These are phyloP conservation scores for Babyrousa celebensis DNA, from an alignment of 2,797 vertebrate species.

Conservation along the genomic window DNA sequence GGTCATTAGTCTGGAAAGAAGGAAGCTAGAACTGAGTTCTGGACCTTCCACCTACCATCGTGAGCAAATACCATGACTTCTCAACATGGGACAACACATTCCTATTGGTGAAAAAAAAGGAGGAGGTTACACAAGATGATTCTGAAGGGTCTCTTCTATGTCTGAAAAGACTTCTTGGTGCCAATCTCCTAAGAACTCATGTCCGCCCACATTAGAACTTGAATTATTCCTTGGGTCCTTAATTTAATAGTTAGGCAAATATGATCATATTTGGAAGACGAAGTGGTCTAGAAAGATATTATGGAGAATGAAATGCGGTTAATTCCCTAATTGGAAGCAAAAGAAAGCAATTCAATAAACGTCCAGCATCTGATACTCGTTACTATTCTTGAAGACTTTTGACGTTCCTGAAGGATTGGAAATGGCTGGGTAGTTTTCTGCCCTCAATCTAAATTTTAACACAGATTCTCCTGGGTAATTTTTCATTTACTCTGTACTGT, in stretches of 20 bases:
- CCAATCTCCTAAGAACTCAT: background rate
- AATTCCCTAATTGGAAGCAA: slow-evolving; percentile 18
- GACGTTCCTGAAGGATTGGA: slow-evolving; percentile 3
- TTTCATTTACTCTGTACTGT: background rate
- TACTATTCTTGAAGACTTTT: background rate
- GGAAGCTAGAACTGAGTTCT: slow-evolving; percentile 18
- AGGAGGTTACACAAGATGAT: background rate
- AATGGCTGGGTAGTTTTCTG: background rate
- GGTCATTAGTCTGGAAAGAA: background rate
- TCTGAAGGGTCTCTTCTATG: background rate
- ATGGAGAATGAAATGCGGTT: slow-evolving; percentile 49
- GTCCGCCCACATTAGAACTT: background rate
- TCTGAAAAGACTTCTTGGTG: background rate
- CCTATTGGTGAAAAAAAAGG: background rate
- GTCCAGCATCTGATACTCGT: background rate
- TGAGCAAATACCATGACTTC: background rate
- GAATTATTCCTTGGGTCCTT: slow-evolving; percentile 38
- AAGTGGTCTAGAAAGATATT: background rate
- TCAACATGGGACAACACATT: background rate
- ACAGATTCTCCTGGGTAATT: background rate
- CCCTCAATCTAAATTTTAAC: background rate
- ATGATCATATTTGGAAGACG: background rate
- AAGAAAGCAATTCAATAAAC: slow-evolving; percentile 4
- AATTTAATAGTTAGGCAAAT: slow-evolving; percentile 57
- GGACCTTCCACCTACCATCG: background rate